These are phyloP conservation scores for Spinus pinus DNA, from an alignment of 2,797 vertebrate genomes.

Conservation along the genomic window DNA sequence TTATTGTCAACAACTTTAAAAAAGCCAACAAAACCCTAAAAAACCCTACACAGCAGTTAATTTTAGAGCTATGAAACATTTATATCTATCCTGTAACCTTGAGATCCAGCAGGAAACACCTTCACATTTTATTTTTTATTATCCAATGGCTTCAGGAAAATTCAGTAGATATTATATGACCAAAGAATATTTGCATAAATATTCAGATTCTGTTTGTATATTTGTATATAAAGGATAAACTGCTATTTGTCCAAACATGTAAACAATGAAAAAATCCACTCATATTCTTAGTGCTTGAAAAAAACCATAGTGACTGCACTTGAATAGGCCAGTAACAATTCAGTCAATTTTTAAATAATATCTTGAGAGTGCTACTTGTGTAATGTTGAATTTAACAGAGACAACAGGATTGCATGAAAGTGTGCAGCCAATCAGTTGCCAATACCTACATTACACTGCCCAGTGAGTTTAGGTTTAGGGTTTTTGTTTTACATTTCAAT, in stretches of 20 bases:
- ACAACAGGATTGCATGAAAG: neutral
- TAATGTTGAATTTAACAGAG: neutral
- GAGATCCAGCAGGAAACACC: neutral
- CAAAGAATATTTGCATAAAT: neutral
- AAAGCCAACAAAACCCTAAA: neutral
- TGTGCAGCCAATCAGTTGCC: rapidly evolving
- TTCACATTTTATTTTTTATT: neutral
- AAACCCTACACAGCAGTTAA: neutral
- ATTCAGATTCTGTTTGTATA: neutral
- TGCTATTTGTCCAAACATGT: neutral
- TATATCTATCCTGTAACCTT: neutral
- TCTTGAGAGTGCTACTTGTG: neutral
- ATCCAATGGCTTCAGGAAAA: neutral
- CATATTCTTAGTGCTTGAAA: neutral
- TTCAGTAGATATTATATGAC: neutral
- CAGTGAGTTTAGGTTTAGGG: neutral
- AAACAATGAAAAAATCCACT: neutral
- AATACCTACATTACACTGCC: neutral
- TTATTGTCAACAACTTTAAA: neutral
- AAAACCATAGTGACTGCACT: neutral
- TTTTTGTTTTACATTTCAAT: neutral
- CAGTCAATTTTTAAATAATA: neutral
- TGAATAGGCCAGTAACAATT: neutral
- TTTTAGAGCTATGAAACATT: neutral
- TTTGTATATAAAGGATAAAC: neutral